phyloP scores from a whole-genome alignment of 1,140 invertebrate genomes.

The Geopemphigus sp. region DNA sequence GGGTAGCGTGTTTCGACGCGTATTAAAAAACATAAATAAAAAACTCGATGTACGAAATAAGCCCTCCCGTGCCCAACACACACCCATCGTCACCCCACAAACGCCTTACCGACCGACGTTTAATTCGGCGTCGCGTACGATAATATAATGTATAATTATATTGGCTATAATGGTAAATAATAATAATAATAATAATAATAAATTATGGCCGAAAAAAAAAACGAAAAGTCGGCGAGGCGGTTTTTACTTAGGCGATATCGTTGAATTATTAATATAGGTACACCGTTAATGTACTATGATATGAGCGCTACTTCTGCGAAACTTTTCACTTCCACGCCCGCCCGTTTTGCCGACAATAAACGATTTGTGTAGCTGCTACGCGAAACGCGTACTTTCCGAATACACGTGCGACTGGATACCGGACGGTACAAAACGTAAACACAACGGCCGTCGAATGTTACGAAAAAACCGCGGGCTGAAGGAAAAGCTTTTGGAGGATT shows the following conservation, averaged over 20 bases:
- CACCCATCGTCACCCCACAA: background rate
- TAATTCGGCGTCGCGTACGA: background rate
- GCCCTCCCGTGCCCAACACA: too few species aligned
- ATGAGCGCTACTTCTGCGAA: too few species aligned
- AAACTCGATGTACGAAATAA: background rate
- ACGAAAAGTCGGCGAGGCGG: background rate
- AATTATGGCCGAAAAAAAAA: background rate
- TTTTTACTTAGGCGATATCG: background rate
- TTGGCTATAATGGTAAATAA: background rate
- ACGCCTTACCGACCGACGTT: background rate
- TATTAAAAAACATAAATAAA: background rate
- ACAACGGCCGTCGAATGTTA: too few species aligned
- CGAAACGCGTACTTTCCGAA: too few species aligned
- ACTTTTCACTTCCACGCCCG: too few species aligned
- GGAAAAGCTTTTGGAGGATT: too few species aligned
- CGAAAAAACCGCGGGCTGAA: too few species aligned
- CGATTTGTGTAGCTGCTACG: too few species aligned
- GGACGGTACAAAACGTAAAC: too few species aligned
- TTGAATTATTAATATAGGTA: background rate
- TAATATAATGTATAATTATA: background rate
- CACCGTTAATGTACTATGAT: background rate
- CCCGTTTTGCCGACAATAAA: too few species aligned
- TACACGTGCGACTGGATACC: too few species aligned
- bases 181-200: background rate
- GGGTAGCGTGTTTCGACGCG: background rate